A percentile compares a stretch with the other conserved stretches of the same genome.
These are phyloP conservation scores for Carassius gibelio DNA, from an alignment of 2,113 vertebrate species.

Conservation along the genomic window DNA sequence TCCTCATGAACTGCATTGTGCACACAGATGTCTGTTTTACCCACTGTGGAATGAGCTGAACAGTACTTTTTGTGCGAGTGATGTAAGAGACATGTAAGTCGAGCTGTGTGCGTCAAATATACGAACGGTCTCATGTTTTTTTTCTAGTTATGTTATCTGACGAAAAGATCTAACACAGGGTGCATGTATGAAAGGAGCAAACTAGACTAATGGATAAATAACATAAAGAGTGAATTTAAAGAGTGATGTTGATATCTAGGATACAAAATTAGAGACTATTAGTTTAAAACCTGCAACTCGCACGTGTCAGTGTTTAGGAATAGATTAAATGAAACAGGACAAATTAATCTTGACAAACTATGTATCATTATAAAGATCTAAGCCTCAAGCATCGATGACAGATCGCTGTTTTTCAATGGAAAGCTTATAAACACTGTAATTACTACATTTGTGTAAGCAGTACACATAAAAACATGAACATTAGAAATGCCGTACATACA, in stretches of 20 bases:
- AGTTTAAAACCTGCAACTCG: neutral
- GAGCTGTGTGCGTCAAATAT: constrained; percentile 37
- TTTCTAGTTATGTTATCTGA: constrained; percentile 4
- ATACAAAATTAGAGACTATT: neutral
- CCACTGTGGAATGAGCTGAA: constrained; percentile 25
- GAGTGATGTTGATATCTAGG: neutral
- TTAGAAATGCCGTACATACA: too few relatives aligned
- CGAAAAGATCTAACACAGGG: neutral
- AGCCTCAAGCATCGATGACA: too few relatives aligned
- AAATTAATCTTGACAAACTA: too few relatives aligned
- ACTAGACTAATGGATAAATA: constrained; percentile 11
- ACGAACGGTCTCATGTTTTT: constrained; percentile 27
- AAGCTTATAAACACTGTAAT: too few relatives aligned
- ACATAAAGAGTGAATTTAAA: too few relatives aligned
- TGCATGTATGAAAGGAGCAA: constrained; percentile 35
- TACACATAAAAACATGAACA: too few relatives aligned
- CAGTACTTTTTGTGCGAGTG: constrained; percentile 59
- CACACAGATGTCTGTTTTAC: constrained; percentile 16
- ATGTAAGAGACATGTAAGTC: constrained; percentile 74
- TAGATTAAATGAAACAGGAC: too few relatives aligned
- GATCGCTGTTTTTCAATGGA: too few relatives aligned
- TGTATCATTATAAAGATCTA: too few relatives aligned
- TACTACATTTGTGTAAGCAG: too few relatives aligned
- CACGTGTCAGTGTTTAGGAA: too few relatives aligned
- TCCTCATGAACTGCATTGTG: neutral